Conservation (phyloP, 2,797 vertebrate genomes). For the Austrolebias charrua region DNA sequence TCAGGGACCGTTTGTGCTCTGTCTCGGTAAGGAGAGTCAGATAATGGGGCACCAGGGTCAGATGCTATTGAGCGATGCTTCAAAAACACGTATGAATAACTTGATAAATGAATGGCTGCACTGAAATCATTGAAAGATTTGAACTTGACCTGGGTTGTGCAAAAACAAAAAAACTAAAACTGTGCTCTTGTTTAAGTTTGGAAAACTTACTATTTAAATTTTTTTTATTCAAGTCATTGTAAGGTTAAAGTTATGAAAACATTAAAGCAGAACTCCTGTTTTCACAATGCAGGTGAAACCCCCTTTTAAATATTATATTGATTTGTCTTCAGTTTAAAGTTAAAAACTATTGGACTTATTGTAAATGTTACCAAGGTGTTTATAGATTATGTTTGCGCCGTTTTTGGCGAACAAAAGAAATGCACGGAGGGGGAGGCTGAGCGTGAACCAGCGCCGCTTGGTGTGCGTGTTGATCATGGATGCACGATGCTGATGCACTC, state of each 20-base stretch:
- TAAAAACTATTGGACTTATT: neutral
- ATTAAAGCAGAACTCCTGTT: neutral
- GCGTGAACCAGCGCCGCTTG: constrained; percentile 34
- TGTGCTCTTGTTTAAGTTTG: constrained; percentile 37
- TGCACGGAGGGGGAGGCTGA: constrained; percentile 25
- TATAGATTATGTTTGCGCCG: constrained; percentile 2
- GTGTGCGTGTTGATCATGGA: constrained; percentile 35
- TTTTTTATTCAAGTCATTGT: neutral
- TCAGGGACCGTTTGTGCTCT: constrained; percentile 62
- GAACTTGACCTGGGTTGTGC: constrained; percentile 47
- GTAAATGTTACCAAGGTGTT: constrained; percentile 2
- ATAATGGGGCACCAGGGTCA: constrained; percentile 70
- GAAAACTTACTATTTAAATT: constrained; percentile 30
- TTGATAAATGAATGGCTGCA: constrained; percentile 61
- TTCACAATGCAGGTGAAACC: neutral
- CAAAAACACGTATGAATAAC: constrained; percentile 76
- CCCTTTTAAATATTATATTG: neutral
- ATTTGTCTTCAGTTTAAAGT: neutral
- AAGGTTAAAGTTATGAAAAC: constrained; percentile 1
- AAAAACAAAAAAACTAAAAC: neutral
- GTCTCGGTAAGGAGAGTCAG: constrained; percentile 64
- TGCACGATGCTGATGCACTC: constrained; percentile 32
- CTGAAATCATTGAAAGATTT: constrained; percentile 58
- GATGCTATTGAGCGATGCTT: constrained; percentile 72
- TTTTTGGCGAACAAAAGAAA: constrained; percentile 16